Percentiles rank a stretch among this genome's conserved stretches.
Conservation (phyloP, 2,888 invertebrate genomes). For the Erpobdella octoculata region DNA sequence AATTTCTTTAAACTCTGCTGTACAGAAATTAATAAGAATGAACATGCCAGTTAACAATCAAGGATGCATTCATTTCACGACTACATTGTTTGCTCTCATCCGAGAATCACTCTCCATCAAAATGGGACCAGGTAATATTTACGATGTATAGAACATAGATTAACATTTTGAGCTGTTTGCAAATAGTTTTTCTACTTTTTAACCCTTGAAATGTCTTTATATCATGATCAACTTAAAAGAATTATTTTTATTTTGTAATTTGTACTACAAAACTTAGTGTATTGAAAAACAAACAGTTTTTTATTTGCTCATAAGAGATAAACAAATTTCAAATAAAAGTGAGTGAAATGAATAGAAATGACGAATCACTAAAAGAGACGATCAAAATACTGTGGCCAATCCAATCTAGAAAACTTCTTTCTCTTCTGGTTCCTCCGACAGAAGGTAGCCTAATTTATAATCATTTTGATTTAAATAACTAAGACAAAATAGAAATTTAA, state of each 20-base stretch:
- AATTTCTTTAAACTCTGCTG: not conserved
- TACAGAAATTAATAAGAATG: constrained; percentile 86
- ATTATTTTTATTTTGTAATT: not conserved
- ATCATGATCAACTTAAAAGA: not conserved
- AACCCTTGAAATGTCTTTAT: not conserved
- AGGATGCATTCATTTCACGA: constrained; percentile 94
- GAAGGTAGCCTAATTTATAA: too few relatives aligned
- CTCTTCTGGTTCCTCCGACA: constrained; percentile 9
- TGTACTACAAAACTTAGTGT: not conserved
- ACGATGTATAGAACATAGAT: too few relatives aligned
- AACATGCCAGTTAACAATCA: constrained; percentile 97
- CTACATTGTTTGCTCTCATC: constrained; percentile 94
- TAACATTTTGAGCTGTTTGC: too few relatives aligned
- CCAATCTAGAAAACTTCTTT: constrained; percentile 23
- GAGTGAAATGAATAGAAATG: constrained; percentile 15
- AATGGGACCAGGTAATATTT: constrained; percentile 74
- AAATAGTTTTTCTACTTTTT: not conserved
- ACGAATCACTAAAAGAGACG: constrained; percentile 8
- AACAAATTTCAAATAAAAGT: not conserved
- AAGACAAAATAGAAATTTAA: too few relatives aligned
- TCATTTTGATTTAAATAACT: too few relatives aligned
- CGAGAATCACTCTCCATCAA: constrained; percentile 97
- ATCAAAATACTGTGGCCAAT: constrained; percentile 12
- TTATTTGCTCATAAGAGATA: not conserved
- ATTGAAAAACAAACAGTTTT: not conserved